Conservation (phyloP, 1,140 invertebrate species). For the Odontomachus brunneus region DNA sequence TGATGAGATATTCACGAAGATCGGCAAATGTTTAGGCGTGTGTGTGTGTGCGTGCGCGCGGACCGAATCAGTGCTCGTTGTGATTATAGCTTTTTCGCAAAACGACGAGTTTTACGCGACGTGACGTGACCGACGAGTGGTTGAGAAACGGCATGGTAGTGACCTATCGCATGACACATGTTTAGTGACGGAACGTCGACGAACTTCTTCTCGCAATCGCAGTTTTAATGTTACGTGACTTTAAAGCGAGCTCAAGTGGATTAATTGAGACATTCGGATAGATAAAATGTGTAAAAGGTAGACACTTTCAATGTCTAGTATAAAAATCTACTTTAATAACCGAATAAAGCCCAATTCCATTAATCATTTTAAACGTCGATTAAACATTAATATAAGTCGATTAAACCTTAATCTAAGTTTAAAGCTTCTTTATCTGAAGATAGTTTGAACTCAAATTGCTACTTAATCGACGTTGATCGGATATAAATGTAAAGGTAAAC, state of each 20-base stretch:
- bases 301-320: too few relatives aligned
- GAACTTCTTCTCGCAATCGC: not conserved
- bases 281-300: too few relatives aligned
- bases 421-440: too few relatives aligned
- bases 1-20: not conserved
- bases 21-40: not conserved
- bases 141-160: slow-evolving; percentile 17
- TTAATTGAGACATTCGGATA: not conserved
- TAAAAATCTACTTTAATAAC: too few relatives aligned
- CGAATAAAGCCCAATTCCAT: too few relatives aligned
- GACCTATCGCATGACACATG: not conserved
- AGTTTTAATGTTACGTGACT: not conserved
- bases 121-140: slow-evolving; percentile 20
- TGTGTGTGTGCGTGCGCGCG: too few relatives aligned
- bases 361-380: too few relatives aligned
- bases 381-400: too few relatives aligned
- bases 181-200: not conserved
- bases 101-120: slow-evolving; percentile 33
- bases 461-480: too few relatives aligned
- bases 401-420: too few relatives aligned
- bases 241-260: not conserved
- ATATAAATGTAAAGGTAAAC: too few relatives aligned
- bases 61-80: not conserved
- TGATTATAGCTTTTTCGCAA: not conserved
- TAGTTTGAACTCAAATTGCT: too few relatives aligned